Evolutionary conservation across 2,888 invertebrate genomes (phyloP).

Genomic region (Pseudococcus jackbeardsleyi): DNA sequence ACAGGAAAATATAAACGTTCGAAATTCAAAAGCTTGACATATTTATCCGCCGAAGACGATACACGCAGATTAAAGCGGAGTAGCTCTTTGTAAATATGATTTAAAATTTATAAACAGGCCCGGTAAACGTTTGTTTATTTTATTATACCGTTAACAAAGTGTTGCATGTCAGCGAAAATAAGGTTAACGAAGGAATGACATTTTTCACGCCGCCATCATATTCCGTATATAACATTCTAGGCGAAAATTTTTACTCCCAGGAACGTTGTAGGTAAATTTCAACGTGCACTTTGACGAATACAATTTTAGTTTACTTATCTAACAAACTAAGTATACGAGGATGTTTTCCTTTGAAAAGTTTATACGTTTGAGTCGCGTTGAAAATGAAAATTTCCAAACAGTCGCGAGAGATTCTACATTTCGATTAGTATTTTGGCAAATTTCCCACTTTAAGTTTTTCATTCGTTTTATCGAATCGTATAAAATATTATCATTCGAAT

Average conservation of each 20-base stretch:
- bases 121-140: conserved; percentile 53
- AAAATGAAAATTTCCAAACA: conserved; percentile 9
- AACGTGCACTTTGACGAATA: conserved; percentile 9
- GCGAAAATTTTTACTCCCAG: neutral
- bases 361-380: neutral
- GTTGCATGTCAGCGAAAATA: conserved; percentile 47
- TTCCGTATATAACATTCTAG: neutral
- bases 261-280: neutral
- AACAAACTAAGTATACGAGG: neutral
- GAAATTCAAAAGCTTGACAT: conserved; percentile 47
- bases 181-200: conserved; percentile 40
- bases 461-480: neutral
- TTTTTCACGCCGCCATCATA: neutral
- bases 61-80: conserved; percentile 36
- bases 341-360: conserved; percentile 23
- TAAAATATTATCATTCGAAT: conserved; percentile 18
- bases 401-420: neutral
- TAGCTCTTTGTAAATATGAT: conserved; percentile 49
- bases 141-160: conserved; percentile 49
- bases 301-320: conserved; percentile 23
- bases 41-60: conserved; percentile 46
- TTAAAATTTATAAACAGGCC: conserved; percentile 50
- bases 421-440: conserved; percentile 19
- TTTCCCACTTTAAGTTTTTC: neutral
- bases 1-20: conserved; percentile 8